Evolutionary conservation across 2,113 vertebrate species (phyloP).

Genomic region (Ciconia boyciana): DNA sequence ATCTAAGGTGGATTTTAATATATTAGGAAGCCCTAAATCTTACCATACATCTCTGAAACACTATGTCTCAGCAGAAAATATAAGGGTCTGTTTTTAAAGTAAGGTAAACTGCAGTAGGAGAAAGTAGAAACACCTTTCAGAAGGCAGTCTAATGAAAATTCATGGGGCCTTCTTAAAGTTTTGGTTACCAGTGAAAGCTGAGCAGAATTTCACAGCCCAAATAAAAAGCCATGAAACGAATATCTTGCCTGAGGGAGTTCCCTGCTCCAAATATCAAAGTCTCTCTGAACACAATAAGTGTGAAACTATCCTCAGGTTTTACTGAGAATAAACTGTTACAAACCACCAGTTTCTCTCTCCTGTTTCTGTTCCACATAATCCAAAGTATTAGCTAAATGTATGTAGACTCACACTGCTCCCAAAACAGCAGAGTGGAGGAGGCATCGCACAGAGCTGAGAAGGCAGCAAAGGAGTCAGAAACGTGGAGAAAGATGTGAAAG

Average conservation of each 20-base stretch:
- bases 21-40: not conserved
- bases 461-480: not conserved
- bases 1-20: not conserved
- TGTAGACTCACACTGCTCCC: not conserved
- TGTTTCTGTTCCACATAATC: not conserved
- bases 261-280: not conserved
- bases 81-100: not conserved
- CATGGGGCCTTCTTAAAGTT: not conserved
- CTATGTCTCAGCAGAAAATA: not conserved
- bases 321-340: not conserved
- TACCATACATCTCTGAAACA: not conserved
- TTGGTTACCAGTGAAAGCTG: not conserved
- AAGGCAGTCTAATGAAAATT: not conserved
- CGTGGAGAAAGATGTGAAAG: accelerated
- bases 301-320: not conserved
- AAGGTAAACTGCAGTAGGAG: not conserved
- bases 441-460: not conserved
- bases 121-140: not conserved
- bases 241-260: not conserved
- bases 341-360: not conserved
- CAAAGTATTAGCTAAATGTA: not conserved
- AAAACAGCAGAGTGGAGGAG: not conserved
- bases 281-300: not conserved
- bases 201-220: not conserved
- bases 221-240: not conserved